Conservation (phyloP, 2,888 invertebrate species). For the Cheilosia vernalis region DNA sequence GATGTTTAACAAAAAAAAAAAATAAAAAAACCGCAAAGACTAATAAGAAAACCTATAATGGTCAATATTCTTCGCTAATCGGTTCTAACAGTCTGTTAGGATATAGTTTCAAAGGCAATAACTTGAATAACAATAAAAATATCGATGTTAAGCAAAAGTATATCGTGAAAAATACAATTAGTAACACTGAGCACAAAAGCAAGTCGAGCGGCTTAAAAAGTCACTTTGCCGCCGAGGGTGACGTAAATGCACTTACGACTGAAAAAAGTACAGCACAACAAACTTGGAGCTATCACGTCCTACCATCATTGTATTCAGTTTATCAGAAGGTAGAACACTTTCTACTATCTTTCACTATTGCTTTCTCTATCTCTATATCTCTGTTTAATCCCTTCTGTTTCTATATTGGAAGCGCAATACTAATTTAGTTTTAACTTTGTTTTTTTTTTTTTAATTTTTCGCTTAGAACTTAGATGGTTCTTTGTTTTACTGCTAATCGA, state of each 20-base stretch:
- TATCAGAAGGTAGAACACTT: slow-evolving; percentile 90
- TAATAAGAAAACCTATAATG: slow-evolving; percentile 83
- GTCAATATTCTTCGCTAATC: slow-evolving; percentile 82
- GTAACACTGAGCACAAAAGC: slow-evolving; percentile 73
- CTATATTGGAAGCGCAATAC: slow-evolving; percentile 8
- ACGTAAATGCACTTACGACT: slow-evolving; percentile 76
- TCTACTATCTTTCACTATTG: slow-evolving; percentile 45
- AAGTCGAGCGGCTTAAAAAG: slow-evolving; percentile 69
- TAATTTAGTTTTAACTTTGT: slow-evolving; percentile 1
- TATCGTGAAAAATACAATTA: slow-evolving; percentile 76
- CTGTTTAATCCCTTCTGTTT: slow-evolving; percentile 5
- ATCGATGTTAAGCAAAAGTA: slow-evolving; percentile 72
- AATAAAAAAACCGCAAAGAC: slow-evolving; percentile 78
- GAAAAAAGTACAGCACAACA: slow-evolving; percentile 84
- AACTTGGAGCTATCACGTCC: slow-evolving; percentile 93
- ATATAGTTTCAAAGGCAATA: slow-evolving; percentile 82
- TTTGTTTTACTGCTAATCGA: slow-evolving; percentile 25
- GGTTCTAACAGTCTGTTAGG: slow-evolving; percentile 83
- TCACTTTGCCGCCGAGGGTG: slow-evolving; percentile 64
- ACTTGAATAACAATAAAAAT: slow-evolving; percentile 75
- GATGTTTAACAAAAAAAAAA: slow-evolving; percentile 59
- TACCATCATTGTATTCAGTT: slow-evolving; percentile 92
- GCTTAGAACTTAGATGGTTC: background rate
- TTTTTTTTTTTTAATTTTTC: slow-evolving; percentile 6
- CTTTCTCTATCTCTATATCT: slow-evolving; percentile 22